These are phyloP conservation scores for Tipula helvola DNA, from an alignment of 2,888 invertebrate genomes.

Conservation along the genomic window DNA sequence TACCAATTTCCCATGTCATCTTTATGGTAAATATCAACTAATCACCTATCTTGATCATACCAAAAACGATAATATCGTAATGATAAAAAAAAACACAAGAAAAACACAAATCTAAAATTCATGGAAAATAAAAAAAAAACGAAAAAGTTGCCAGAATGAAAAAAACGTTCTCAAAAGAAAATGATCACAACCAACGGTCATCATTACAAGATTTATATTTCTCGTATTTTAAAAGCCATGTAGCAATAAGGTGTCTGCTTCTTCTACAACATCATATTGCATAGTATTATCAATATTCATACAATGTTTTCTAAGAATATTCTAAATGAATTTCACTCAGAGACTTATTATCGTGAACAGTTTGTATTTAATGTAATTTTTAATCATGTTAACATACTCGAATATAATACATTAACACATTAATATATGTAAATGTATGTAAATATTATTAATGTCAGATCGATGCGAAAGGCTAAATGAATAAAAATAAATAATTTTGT, in stretches of 20 bases:
- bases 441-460: background rate
- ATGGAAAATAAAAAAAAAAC: background rate
- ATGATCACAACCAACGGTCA: background rate
- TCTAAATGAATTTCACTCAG: background rate
- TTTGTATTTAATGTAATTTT: no score
- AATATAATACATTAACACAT: no score
- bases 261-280: background rate
- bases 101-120: background rate
- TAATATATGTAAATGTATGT: background rate
- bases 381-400: no score
- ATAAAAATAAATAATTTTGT: background rate
- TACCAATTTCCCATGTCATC: background rate
- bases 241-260: background rate
- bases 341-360: background rate
- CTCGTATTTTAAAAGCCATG: background rate
- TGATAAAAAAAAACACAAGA: background rate
- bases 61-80: background rate
- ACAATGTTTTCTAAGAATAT: background rate
- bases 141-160: background rate
- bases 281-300: background rate
- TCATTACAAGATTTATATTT: background rate
- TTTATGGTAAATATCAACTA: conserved; percentile 4
- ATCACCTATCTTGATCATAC: background rate
- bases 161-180: background rate
- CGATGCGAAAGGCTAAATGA: background rate